Evolutionary conservation across 1,140 invertebrate species (phyloP).

Genomic region (Dreissena polymorpha): DNA sequence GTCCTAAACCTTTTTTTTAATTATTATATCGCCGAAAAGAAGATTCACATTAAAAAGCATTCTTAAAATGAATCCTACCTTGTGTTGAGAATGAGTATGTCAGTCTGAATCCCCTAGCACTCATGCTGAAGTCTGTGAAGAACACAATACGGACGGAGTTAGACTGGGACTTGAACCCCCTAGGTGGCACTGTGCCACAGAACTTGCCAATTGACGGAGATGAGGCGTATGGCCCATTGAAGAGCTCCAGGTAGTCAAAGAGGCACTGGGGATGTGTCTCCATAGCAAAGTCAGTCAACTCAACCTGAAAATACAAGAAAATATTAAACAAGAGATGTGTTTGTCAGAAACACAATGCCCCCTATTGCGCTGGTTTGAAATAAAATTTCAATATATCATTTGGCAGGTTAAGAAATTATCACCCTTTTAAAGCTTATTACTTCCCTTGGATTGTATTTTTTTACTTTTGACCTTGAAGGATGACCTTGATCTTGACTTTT

Average conservation of each 20-base stretch:
- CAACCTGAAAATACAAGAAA: conserved; percentile 81
- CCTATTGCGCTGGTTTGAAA: no score
- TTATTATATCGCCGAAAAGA: no score
- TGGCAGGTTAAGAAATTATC: no score
- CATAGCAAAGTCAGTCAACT: conserved; percentile 97
- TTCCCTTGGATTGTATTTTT: no score
- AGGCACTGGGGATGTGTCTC: conserved; percentile 96
- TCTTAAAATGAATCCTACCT: neutral
- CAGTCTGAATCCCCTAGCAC: conserved; percentile 81
- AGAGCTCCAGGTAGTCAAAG: conserved; percentile 94
- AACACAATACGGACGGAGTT: conserved; percentile 92
- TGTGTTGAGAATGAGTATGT: conserved; percentile 70
- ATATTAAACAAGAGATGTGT: no score
- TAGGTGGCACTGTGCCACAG: conserved; percentile 87
- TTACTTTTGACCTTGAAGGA: no score
- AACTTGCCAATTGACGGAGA: conserved; percentile 83
- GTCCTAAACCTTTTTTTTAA: no score
- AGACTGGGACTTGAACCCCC: conserved; percentile 92
- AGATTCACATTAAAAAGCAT: neutral
- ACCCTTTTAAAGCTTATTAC: no score
- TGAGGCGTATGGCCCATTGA: conserved; percentile 87
- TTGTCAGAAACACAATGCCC: no score
- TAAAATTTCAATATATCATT: no score
- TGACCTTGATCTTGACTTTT: no score
- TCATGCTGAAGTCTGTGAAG: conserved; percentile 92